phyloP scores from a whole-genome alignment of 2,888 invertebrate genomes.

The Acanthosepion esculentum region DNA sequence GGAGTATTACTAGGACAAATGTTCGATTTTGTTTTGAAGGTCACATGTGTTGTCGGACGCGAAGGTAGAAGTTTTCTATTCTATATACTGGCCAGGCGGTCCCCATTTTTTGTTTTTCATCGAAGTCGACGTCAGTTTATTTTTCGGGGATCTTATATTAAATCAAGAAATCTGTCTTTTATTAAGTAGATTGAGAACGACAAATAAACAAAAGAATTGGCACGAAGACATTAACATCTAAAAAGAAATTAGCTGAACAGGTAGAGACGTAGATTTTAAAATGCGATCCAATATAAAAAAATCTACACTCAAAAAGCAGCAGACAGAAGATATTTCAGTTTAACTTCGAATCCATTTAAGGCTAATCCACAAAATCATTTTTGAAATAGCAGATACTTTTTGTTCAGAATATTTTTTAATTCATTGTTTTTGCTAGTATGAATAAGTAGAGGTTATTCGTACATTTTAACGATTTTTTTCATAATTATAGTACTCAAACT shows the following conservation, averaged over 20 bases:
- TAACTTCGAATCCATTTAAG: no score
- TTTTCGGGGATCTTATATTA: neutral
- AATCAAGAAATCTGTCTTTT: no score
- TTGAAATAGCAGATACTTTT: no score
- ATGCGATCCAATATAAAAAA: no score
- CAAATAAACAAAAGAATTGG: neutral
- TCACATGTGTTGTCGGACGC: constrained; percentile 33
- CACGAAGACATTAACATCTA: neutral
- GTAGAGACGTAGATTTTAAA: neutral
- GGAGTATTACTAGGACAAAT: neutral
- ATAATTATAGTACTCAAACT: no score
- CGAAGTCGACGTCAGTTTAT: neutral
- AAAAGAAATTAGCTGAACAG: neutral
- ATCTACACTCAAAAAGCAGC: no score
- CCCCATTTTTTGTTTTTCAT: neutral
- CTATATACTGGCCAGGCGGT: neutral
- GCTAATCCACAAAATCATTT: no score
- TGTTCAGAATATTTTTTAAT: no score
- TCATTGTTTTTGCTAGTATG: no score
- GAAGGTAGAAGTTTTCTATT: neutral
- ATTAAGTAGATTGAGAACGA: neutral
- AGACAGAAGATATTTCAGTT: no score
- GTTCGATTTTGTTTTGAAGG: constrained; percentile 33
- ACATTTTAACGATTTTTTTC: no score
- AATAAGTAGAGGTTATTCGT: no score